phyloP scores from a whole-genome alignment of 2,797 vertebrate genomes.

The Phrynocephalus vlangalii region DNA sequence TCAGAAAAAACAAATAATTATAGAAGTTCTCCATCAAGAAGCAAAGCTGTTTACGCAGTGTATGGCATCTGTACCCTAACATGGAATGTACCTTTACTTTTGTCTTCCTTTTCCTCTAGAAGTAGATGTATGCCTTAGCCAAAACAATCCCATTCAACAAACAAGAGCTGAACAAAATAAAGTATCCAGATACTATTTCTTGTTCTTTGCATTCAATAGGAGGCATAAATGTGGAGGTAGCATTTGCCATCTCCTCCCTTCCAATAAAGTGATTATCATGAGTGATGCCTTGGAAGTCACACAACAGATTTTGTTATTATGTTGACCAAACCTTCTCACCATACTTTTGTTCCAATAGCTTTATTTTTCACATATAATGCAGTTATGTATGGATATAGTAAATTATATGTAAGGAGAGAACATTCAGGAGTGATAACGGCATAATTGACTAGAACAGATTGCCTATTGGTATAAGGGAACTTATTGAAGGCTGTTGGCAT shows the following conservation, averaged over 20 bases:
- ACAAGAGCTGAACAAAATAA: background rate
- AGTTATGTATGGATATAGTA: background rate
- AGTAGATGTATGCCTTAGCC: background rate
- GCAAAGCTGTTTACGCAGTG: background rate
- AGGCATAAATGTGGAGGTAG: background rate
- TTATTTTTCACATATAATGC: background rate
- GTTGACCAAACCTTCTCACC: background rate
- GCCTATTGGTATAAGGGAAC: background rate
- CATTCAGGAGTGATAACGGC: background rate
- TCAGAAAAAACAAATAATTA: background rate
- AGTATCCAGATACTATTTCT: background rate
- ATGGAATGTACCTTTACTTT: background rate
- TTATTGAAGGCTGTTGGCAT: background rate
- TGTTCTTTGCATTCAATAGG: background rate
- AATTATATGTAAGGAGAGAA: no score
- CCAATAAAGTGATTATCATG: background rate
- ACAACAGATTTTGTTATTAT: background rate
- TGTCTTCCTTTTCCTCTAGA: background rate
- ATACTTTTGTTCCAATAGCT: background rate
- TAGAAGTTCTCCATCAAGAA: background rate
- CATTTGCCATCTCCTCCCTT: background rate
- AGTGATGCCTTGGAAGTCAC: background rate
- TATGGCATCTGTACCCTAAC: background rate
- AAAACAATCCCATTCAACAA: background rate
- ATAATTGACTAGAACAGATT: background rate